These are phyloP conservation scores for Argopecten irradians DNA, from an alignment of 1,140 invertebrate genomes.

Conservation along the genomic window DNA sequence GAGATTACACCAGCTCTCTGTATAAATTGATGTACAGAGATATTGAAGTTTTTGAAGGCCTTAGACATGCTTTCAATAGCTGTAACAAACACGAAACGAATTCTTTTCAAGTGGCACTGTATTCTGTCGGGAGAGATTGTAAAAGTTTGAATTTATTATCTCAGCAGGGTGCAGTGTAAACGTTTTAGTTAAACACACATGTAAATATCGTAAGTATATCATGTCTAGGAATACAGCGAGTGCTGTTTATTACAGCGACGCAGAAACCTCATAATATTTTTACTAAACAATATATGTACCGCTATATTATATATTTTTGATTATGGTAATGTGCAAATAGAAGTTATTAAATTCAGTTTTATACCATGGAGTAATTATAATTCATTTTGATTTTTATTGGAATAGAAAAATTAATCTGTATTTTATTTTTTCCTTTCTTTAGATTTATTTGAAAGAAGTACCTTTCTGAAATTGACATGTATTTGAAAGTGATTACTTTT, in stretches of 20 bases:
- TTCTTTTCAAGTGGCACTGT: not conserved
- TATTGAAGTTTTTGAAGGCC: not conserved
- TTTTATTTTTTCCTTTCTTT: too few species aligned
- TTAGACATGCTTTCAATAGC: not conserved
- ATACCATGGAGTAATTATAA: not conserved
- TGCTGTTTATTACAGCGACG: too few species aligned
- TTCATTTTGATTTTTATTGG: too few species aligned
- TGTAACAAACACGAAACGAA: not conserved
- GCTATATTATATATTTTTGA: too few species aligned
- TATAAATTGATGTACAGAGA: not conserved
- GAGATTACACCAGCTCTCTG: not conserved
- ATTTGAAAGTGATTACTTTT: not conserved
- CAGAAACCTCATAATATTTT: too few species aligned
- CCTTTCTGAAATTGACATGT: not conserved
- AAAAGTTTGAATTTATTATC: constrained; percentile 23
- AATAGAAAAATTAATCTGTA: too few species aligned
- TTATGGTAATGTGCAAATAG: not conserved
- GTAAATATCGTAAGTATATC: too few species aligned
- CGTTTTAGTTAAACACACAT: not conserved
- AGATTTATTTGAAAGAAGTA: too few species aligned
- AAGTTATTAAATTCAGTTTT: not conserved
- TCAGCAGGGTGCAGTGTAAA: constrained; percentile 7
- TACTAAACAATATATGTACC: too few species aligned
- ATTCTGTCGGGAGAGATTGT: not conserved
- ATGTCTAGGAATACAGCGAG: too few species aligned